Conservation (phyloP, 1,140 invertebrate genomes). For the Aleiodes sp. region DNA sequence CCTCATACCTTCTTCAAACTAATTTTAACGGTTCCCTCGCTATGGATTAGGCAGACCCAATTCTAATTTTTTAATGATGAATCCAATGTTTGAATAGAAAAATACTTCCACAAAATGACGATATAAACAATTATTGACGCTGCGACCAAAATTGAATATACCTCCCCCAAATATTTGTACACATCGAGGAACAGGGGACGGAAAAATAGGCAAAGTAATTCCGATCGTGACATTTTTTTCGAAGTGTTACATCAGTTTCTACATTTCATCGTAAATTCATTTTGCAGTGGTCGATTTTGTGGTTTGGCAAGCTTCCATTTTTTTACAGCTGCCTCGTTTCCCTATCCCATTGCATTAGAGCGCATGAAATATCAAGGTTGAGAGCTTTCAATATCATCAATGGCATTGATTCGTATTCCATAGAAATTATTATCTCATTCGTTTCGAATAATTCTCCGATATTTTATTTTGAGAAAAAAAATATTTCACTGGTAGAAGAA, state of each 20-base stretch:
- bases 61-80: no score
- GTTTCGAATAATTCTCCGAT: background rate
- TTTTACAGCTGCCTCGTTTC: slow-evolving; percentile 9
- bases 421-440: background rate
- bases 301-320: slow-evolving; percentile 38
- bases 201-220: no score
- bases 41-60: no score
- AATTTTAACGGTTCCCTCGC: no score
- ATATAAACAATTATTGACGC: no score
- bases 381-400: slow-evolving; percentile 1
- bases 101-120: no score
- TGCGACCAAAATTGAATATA: no score
- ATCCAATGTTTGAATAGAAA: no score
- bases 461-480: background rate
- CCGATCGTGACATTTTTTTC: no score
- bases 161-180: no score
- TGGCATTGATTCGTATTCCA: background rate
- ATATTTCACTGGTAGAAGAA: background rate
- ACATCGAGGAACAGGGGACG: no score
- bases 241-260: slow-evolving; percentile 7
- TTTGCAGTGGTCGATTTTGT: slow-evolving; percentile 33
- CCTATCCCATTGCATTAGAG: background rate
- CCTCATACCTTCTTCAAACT: no score
- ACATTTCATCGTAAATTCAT: slow-evolving; percentile 35
- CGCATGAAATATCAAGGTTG: slow-evolving; percentile 9